Base-by-base conservation (phyloP, 2,797 vertebrate genomes). In the Xenopus petersii region DNA sequence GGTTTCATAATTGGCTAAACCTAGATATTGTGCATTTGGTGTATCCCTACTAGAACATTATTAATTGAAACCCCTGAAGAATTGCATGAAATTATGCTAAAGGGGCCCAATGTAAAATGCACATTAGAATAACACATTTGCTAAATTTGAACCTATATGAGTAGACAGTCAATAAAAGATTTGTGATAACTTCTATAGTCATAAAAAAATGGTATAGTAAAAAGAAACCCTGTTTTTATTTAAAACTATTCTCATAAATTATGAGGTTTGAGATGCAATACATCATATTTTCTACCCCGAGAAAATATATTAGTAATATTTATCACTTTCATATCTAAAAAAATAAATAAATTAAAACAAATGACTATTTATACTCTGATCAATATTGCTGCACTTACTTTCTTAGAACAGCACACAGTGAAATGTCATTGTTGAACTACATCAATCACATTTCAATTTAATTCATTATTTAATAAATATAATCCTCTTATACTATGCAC, bases 331-430 rank as follows among this genome's bases (percentile, higher is more conserved):
- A 15, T 12, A 84, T 81, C 86, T 84, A 82, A 84, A 87, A 30
- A 89, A 88, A 88, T 87, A 89, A 87, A 88, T 85, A 87, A 88
- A 90, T 89, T 73, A 90, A 87, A 91, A 90, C 83, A 90, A 88
- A 90, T 84, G 83, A 84, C 80, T 86, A 70, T 81, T 88, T 83
- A 83, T 79, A 74, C 75, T 80, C 58, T 71, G 80, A 87, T 88
- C 87, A 74, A 90, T 89, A 88, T 83, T 71, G 81, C 82, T 71
- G 81, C 84, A 86, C 87, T 84, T 84, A 24, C 82, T 84, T 86
- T 83, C 81, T 86, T 81, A 80, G 81, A 84, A 83, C 74, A 69
- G 71, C 79, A 82, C 75, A 74, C 79, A 80, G 84, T 85, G 84
- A 88, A 87, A 87, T 79, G 84, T 82, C 84, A 80, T 81, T 84